Evolutionary conservation across 2,888 invertebrate species (phyloP).

Genomic region (Agonopterix subpropinquella): DNA sequence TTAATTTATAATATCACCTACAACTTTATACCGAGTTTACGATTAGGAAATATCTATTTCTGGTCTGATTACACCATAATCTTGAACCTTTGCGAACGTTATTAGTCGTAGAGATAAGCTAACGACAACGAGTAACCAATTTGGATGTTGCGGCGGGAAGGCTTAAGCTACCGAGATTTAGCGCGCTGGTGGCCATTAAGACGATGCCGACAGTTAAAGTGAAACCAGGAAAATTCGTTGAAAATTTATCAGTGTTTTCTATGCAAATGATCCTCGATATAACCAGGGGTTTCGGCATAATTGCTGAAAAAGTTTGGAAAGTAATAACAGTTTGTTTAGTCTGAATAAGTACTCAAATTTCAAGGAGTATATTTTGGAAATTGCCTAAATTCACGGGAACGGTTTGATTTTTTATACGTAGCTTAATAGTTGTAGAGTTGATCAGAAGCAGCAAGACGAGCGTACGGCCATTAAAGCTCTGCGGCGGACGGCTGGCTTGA

Average conservation of each 20-base stretch:
- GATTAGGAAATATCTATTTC: slow-evolving; percentile 5
- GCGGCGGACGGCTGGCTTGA: slow-evolving; percentile 47
- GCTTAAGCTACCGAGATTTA: slow-evolving; percentile 44
- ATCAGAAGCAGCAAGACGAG: slow-evolving; percentile 40
- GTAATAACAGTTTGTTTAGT: too few relatives aligned
- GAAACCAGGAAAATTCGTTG: slow-evolving; percentile 34
- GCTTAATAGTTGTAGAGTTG: slow-evolving; percentile 34
- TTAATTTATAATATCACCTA: too few relatives aligned
- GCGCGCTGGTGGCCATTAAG: slow-evolving; percentile 43
- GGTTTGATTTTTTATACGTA: slow-evolving; percentile 9
- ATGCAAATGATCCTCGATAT: slow-evolving; percentile 29
- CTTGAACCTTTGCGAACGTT: slow-evolving; percentile 4
- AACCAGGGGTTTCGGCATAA: neutral
- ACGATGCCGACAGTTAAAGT: slow-evolving; percentile 38
- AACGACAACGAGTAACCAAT: slow-evolving; percentile 44
- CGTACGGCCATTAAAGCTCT: slow-evolving; percentile 47
- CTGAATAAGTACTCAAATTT: too few relatives aligned
- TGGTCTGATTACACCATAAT: slow-evolving; percentile 5
- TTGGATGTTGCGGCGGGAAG: slow-evolving; percentile 43
- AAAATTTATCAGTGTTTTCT: slow-evolving; percentile 41
- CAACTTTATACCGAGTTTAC: too few relatives aligned
- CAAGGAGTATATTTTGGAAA: neutral
- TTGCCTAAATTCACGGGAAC: slow-evolving; percentile 7
- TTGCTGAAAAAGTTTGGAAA: neutral
- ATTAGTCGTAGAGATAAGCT: slow-evolving; percentile 38